Evolutionary conservation across 2,797 vertebrate genomes (phyloP).

Genomic region (Enteromius thamalakanensis): DNA sequence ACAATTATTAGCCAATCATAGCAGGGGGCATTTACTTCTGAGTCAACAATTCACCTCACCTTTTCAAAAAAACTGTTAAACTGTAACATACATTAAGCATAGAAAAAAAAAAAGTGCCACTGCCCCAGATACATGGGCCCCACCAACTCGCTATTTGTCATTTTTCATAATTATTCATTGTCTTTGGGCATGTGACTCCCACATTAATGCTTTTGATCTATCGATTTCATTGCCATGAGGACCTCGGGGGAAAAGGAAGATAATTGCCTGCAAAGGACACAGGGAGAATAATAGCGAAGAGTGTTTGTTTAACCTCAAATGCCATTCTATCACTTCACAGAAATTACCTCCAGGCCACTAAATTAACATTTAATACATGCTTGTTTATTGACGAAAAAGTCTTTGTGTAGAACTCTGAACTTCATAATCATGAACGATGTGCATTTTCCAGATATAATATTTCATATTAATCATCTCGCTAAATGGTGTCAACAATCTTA

Average conservation of each 20-base stretch:
- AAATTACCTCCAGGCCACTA: slow-evolving; percentile 16
- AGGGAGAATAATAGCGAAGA: slow-evolving; percentile 34
- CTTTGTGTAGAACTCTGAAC: not conserved
- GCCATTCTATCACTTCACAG: slow-evolving; percentile 29
- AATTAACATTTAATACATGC: slow-evolving; percentile 1
- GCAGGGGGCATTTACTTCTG: not conserved
- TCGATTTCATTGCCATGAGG: slow-evolving; percentile 48
- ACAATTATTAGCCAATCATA: too few species aligned
- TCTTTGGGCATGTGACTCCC: slow-evolving; percentile 62
- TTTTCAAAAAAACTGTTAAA: not conserved
- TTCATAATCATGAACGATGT: not conserved
- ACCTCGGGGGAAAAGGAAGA: slow-evolving; percentile 44
- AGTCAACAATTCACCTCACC: too few species aligned
- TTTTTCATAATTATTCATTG: slow-evolving; percentile 77
- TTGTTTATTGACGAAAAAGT: slow-evolving; percentile 14
- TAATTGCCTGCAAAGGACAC: slow-evolving; percentile 49
- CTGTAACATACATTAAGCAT: not conserved
- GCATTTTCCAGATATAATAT: not conserved
- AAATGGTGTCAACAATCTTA: slow-evolving; percentile 28
- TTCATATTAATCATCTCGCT: slow-evolving; percentile 8
- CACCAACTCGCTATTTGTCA: slow-evolving; percentile 71
- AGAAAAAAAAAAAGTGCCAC: not conserved
- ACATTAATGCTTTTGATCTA: slow-evolving; percentile 52
- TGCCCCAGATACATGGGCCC: slow-evolving; percentile 38
- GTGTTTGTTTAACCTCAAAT: slow-evolving; percentile 48